These are phyloP conservation scores for Elephantulus edwardii DNA, from an alignment of 2,113 vertebrate genomes.

Conservation along the genomic window DNA sequence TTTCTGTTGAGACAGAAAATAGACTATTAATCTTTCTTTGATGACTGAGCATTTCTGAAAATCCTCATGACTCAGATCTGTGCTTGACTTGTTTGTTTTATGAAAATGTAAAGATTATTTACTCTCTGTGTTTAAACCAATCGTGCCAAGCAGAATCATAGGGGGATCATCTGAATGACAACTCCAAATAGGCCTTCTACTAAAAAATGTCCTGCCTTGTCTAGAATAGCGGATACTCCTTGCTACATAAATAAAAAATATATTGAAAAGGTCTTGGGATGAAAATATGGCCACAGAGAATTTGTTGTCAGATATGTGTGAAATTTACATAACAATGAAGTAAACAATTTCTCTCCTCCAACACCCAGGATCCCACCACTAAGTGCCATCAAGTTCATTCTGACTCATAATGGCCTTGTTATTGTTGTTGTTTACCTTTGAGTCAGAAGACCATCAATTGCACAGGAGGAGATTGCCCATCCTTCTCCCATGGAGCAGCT, in stretches of 20 bases:
- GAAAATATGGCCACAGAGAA: background rate
- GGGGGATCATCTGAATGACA: background rate
- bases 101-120: background rate
- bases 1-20: background rate
- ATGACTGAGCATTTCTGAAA: slow-evolving; percentile 41
- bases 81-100: background rate
- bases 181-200: background rate
- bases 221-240: background rate
- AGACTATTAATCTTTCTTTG: background rate
- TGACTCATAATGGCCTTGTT: background rate
- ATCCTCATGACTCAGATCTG: background rate
- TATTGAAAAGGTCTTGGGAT: background rate
- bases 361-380: background rate
- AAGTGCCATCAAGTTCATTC: background rate
- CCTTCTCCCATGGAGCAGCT: no score
- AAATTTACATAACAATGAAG: slow-evolving; percentile 51
- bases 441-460: no score
- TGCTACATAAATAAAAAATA: background rate
- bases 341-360: slow-evolving; percentile 31
- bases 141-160: background rate
- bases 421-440: no score
- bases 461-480: no score
- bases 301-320: background rate
- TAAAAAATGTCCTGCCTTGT: background rate
- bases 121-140: background rate